Percentiles rank a stretch among this genome's conserved stretches.
phyloP scores from a whole-genome alignment of 2,113 vertebrate species.

The Syngnathus floridae region DNA sequence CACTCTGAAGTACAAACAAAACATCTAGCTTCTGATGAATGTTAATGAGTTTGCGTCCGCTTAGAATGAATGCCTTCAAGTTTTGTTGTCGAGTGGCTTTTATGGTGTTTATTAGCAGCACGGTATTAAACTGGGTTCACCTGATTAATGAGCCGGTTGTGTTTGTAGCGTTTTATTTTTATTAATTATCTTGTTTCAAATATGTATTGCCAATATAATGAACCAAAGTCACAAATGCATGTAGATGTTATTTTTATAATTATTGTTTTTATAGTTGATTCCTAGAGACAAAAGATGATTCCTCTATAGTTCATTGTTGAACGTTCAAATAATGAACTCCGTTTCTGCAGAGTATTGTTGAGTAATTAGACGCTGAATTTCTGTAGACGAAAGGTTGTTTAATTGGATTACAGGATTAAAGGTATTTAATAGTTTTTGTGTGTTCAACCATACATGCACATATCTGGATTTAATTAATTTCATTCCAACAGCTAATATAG shows the following conservation, averaged over 20 bases:
- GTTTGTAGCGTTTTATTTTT: neutral
- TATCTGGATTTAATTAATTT: slow-evolving; percentile 29
- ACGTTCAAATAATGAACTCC: neutral
- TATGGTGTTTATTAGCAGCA: neutral
- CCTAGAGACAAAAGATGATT: neutral
- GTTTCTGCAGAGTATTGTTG: neutral
- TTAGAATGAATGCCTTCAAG: neutral
- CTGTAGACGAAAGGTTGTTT: slow-evolving; percentile 13
- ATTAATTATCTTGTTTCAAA: neutral
- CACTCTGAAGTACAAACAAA: neutral
- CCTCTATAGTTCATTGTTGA: neutral
- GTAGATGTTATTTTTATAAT: too few relatives aligned
- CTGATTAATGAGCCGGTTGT: neutral
- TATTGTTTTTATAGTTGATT: neutral
- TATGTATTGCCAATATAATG: neutral
- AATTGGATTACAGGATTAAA: slow-evolving; percentile 35
- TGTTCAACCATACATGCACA: slow-evolving; percentile 21
- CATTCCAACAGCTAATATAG: slow-evolving; percentile 37
- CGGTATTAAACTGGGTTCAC: neutral
- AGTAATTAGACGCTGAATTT: neutral
- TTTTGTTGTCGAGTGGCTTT: neutral
- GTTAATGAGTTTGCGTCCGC: neutral
- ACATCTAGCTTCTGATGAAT: slow-evolving; percentile 5
- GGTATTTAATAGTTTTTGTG: slow-evolving; percentile 14
- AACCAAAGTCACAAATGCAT: neutral